These are phyloP conservation scores for Orgyia antiqua DNA, from an alignment of 2,888 invertebrate genomes.

Conservation along the genomic window DNA sequence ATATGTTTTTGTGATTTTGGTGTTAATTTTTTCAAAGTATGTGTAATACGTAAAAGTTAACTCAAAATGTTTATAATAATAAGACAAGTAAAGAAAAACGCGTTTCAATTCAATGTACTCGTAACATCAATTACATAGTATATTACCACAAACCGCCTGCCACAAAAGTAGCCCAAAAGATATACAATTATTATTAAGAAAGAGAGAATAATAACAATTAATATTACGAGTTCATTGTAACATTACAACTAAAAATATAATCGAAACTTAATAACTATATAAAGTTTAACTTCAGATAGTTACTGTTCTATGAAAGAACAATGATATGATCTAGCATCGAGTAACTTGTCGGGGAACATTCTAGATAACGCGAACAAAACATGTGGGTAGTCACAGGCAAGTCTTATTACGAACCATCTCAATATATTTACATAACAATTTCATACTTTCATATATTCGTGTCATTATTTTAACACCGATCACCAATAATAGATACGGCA, in stretches of 20 bases:
- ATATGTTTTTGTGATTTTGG: too few relatives aligned
- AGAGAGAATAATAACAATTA: conserved; percentile 23
- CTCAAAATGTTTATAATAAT: too few relatives aligned
- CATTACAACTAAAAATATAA: conserved; percentile 40
- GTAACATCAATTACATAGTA: conserved; percentile 26
- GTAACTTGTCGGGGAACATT: conserved; percentile 30
- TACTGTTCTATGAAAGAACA: conserved; percentile 23
- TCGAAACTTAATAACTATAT: conserved; percentile 55
- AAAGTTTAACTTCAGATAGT: conserved; percentile 56
- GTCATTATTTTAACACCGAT: too few relatives aligned
- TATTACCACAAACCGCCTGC: too few relatives aligned
- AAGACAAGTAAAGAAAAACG: too few relatives aligned
- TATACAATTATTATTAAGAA: conserved; percentile 24
- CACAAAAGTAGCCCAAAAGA: too few relatives aligned
- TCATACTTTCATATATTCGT: too few relatives aligned
- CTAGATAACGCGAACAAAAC: conserved; percentile 1
- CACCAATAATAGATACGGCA: too few relatives aligned
- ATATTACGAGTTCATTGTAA: conserved; percentile 52
- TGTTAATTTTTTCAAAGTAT: too few relatives aligned
- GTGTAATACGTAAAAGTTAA: too few relatives aligned
- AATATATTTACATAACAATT: conserved; percentile 7
- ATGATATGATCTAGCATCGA: conserved; percentile 34
- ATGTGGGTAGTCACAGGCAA: conserved; percentile 5
- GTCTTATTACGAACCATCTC: conserved; percentile 4
- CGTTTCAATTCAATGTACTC: conserved; percentile 37